Evolutionary conservation across 2,888 invertebrate genomes (phyloP), one percentile per base, ranked within the genome.

Genomic region (Ichneumoninae sp.): DNA sequence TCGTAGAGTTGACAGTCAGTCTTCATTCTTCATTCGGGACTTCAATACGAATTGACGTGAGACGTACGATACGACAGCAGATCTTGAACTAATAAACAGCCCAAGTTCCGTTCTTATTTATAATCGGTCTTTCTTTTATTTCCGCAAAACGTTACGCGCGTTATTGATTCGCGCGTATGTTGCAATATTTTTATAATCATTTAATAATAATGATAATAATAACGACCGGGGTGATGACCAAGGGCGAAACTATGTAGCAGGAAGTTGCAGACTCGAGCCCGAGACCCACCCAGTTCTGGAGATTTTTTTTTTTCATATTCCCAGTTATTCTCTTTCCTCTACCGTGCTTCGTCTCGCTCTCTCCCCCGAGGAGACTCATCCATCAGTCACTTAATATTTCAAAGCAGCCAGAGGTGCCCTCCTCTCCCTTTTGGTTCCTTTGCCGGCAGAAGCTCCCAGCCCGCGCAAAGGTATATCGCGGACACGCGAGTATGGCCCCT

Each of bases 301-400:
- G 16, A n/a, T 63, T 60, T 54, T 54, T 57, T 22, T 50, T 65
- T 36, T 73, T 54, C 71, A 81, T 71, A 60, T 83, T 87, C 70
- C 83, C 81, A 71, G 80, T 83, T 85, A 86, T 86, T 71, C 77
- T 83, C 63, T 85, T 85, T 73, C 79, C 81, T 85, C 69, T 69
- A 33, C 66, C 44, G 50, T 33, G 52, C 65, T 52, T 54, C 68
- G 60, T 81, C 74, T 86, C 83, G 82, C 82, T 85, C 83, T 88
- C 86, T 82, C 87, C 88, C 90, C 91, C 89, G 89, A 88, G 90
- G 91, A 92, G 91, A 85, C 92, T 91, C 92, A 92, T 93, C 92
- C 92, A 93, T 93, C 93, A 92, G 92, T 92, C 92, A 92, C 92
- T 92, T 92, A 92, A 92, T 92, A 92, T 92, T 92, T 92, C 91